phyloP scores from a whole-genome alignment of 2,888 invertebrate species.

The Busseola fusca region DNA sequence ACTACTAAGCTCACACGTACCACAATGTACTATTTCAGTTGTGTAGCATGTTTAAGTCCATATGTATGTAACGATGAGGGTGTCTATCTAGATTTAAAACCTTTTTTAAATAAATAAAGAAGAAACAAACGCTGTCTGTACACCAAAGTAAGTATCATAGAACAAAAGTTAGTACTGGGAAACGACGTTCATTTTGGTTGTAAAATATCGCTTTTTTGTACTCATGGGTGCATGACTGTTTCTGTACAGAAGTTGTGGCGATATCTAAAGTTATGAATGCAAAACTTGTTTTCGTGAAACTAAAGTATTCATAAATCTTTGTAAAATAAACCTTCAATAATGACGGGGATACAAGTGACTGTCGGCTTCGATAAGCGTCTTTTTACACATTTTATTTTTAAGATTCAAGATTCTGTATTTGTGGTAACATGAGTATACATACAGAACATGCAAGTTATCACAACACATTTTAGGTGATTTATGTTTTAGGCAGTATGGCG shows the following conservation, averaged over 20 bases:
- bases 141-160: neutral
- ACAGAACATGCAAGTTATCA: too few species aligned
- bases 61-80: too few species aligned
- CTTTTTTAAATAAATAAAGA: too few species aligned
- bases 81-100: too few species aligned
- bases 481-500: slow-evolving; percentile 80
- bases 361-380: neutral
- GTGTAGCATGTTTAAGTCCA: neutral
- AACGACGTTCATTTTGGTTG: neutral
- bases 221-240: too few species aligned
- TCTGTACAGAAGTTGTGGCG: too few species aligned
- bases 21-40: neutral
- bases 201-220: neutral
- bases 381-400: too few species aligned
- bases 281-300: neutral
- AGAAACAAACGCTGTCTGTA: neutral
- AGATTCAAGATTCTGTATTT: too few species aligned
- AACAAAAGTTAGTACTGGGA: neutral
- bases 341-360: neutral
- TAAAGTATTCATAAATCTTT: neutral
- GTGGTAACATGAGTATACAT: too few species aligned
- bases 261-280: too few species aligned
- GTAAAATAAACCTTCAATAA: neutral
- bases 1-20: too few species aligned
- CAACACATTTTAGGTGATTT: slow-evolving; percentile 1